Conservation (phyloP, 2,888 invertebrate genomes). For the Ormyrus thymus region DNA sequence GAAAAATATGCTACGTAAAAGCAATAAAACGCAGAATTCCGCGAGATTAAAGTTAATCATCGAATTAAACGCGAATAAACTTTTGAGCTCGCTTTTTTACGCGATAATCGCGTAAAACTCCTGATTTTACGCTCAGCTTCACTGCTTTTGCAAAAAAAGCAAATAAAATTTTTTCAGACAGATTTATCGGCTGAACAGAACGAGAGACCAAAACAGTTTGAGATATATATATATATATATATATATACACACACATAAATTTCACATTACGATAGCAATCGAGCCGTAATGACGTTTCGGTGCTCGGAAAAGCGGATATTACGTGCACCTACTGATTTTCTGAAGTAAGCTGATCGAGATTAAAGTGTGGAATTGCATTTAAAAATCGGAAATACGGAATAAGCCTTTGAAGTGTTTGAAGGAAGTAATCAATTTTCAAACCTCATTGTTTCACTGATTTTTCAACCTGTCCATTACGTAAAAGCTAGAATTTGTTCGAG, state of each 20-base stretch:
- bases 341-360: slow-evolving; percentile 30
- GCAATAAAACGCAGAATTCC: neutral
- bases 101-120: slow-evolving; percentile 25
- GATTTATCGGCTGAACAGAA: slow-evolving; percentile 21
- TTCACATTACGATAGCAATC: slow-evolving; percentile 45
- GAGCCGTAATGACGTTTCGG: slow-evolving; percentile 13
- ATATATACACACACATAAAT: too few species aligned
- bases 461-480: too few species aligned
- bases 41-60: slow-evolving; percentile 16
- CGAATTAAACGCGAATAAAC: slow-evolving; percentile 21
- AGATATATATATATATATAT: slow-evolving; percentile 35
- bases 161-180: slow-evolving; percentile 16
- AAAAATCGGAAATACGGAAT: neutral
- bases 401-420: too few species aligned
- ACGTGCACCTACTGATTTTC: slow-evolving; percentile 21
- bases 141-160: slow-evolving; percentile 3
- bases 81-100: slow-evolving; percentile 10
- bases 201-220: neutral
- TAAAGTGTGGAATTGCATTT: neutral
- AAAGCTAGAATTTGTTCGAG: too few species aligned
- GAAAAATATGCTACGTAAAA: too few species aligned
- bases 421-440: too few species aligned
- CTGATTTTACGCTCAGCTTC: slow-evolving; percentile 13
- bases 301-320: slow-evolving; percentile 29
- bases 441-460: too few species aligned